A percentile compares a stretch with the other conserved stretches of the same genome.
Evolutionary conservation across 1,140 invertebrate species (phyloP).

Genomic region (Calosoma granatense): DNA sequence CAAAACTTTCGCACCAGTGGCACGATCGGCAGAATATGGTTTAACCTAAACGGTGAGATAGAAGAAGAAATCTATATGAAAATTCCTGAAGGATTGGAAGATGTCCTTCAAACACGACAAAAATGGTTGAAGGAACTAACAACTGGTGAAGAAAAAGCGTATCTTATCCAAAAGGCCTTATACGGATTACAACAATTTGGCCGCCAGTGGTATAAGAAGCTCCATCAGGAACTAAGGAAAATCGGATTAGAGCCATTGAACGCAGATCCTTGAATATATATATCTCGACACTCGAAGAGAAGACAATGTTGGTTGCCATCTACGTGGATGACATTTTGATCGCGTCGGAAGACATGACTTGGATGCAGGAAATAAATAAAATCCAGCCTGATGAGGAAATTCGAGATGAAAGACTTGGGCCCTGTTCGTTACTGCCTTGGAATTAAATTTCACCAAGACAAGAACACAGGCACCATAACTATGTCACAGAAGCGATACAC

Average conservation of each 20-base stretch:
- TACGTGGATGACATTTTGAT: slow-evolving; percentile 27
- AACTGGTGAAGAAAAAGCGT: neutral
- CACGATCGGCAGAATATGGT: slow-evolving; percentile 16
- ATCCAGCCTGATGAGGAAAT: slow-evolving; percentile 14
- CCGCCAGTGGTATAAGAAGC: slow-evolving; percentile 22
- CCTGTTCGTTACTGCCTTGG: slow-evolving; percentile 20
- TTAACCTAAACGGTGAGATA: slow-evolving; percentile 29
- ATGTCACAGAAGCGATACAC: slow-evolving; percentile 21
- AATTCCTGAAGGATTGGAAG: slow-evolving; percentile 20
- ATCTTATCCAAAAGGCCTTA: slow-evolving; percentile 18
- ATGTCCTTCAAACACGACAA: slow-evolving; percentile 14
- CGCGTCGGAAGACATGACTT: slow-evolving; percentile 14
- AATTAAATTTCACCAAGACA: slow-evolving; percentile 17
- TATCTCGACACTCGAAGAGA: neutral
- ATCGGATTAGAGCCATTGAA: slow-evolving; percentile 16
- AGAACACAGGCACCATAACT: slow-evolving; percentile 14
- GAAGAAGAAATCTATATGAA: slow-evolving; percentile 32
- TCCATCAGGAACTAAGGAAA: slow-evolving; percentile 18
- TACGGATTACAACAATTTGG: slow-evolving; percentile 31
- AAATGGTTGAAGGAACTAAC: slow-evolving; percentile 17
- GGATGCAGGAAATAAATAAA: neutral
- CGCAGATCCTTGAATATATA: slow-evolving; percentile 27
- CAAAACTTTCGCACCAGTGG: slow-evolving; percentile 30
- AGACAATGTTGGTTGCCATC: slow-evolving; percentile 19
- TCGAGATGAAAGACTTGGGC: slow-evolving; percentile 24